phyloP scores from a whole-genome alignment of 1,140 invertebrate species.

The Anagrus nilaparvatae region DNA sequence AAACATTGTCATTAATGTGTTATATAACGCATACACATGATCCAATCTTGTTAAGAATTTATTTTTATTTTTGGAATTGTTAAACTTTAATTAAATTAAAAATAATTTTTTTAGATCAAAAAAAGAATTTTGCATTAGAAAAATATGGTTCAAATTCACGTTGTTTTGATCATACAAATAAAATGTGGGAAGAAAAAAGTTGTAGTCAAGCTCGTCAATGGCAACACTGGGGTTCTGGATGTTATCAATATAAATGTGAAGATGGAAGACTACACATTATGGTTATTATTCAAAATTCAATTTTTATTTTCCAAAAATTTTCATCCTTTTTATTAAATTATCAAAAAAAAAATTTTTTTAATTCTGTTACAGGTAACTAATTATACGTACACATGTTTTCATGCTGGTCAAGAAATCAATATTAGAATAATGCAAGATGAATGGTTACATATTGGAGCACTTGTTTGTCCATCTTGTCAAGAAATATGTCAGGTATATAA shows the following conservation, averaged over 20 bases:
- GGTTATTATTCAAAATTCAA: no score
- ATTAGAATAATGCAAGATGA: conserved; percentile 72
- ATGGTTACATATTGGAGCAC: conserved; percentile 85
- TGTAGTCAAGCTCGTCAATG: conserved; percentile 78
- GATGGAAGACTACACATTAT: conserved; percentile 65
- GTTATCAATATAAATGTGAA: conserved; percentile 78
- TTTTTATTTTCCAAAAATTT: no score
- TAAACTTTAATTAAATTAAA: no score
- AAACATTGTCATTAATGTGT: no score
- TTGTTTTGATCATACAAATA: conserved; percentile 83
- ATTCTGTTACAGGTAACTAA: conserved; percentile 59
- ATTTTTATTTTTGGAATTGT: no score
- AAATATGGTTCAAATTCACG: conserved; percentile 74
- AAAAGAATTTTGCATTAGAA: conserved; percentile 90
- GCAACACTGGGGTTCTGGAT: conserved; percentile 94
- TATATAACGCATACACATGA: no score
- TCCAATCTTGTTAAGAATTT: no score
- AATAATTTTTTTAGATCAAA: conserved; percentile 52
- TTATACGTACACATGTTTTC: conserved; percentile 82
- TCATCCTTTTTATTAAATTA: no score
- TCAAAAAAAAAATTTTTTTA: no score
- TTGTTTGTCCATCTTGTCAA: conserved; percentile 84
- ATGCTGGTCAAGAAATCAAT: conserved; percentile 73
- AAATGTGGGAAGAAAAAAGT: conserved; percentile 84
- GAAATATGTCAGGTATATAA: conserved; percentile 67